Conservation (phyloP, 1,140 invertebrate genomes). For the Nephotettix cincticeps region DNA sequence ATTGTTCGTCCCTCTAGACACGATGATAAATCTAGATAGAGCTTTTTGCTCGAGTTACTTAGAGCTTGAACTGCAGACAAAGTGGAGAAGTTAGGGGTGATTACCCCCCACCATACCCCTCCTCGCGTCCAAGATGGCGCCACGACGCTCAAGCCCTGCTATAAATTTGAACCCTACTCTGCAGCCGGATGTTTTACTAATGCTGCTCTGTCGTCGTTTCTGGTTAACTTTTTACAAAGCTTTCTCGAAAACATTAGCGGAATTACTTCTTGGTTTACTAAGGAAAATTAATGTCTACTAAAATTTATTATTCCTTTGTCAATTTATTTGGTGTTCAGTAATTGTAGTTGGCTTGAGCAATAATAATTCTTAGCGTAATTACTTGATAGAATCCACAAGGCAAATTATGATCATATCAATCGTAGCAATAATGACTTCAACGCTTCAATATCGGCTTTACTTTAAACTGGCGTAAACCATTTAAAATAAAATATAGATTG, state of each 20-base stretch:
- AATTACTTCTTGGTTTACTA: background rate
- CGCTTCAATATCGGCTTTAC: too few relatives aligned
- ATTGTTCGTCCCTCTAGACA: background rate
- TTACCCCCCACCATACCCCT: background rate
- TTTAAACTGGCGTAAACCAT: too few relatives aligned
- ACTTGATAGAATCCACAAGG: too few relatives aligned
- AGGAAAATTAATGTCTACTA: background rate
- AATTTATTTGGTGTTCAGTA: too few relatives aligned
- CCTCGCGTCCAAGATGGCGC: background rate
- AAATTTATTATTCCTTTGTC: background rate
- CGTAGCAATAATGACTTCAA: too few relatives aligned
- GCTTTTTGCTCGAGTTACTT: background rate
- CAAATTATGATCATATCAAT: too few relatives aligned
- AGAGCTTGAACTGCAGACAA: background rate
- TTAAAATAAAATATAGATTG: too few relatives aligned
- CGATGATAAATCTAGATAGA: background rate
- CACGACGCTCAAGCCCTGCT: background rate
- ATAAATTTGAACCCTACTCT: background rate
- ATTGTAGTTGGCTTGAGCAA: too few relatives aligned
- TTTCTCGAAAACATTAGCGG: background rate
- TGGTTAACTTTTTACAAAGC: background rate
- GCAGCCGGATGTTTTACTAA: conserved; percentile 4
- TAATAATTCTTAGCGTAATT: too few relatives aligned
- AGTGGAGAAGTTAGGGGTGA: conserved; percentile 9
- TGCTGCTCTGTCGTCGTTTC: background rate